Base-by-base conservation (phyloP, 2,797 vertebrate genomes). In the Sebastes cheni region DNA sequence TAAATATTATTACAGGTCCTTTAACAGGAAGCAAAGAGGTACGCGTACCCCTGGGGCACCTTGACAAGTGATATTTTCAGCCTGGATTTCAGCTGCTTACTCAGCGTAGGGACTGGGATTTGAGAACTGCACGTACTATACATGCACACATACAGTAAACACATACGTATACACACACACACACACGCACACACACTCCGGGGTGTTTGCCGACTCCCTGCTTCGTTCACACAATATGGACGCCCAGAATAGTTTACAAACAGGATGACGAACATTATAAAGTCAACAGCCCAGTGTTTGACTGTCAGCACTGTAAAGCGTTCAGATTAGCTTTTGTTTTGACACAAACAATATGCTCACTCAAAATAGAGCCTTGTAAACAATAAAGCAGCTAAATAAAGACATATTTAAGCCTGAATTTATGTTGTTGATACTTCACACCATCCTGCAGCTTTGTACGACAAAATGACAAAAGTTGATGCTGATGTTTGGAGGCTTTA, bases 1-100 rank as follows among this genome's bases (percentile, higher is more conserved):
- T 93, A 95, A 95, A 95, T 91, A 94, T 93, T 94, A 89, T 91
- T 75, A 62, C 77, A 90, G 75, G 75, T 86, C 76, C 79, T 92
- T 90, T 82, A 89, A 89, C 87, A 85, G 83, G 55, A 88, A 68
- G 72, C 83, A 75, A 90, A 93, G 88, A 90, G 71, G 62, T 82
- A 60, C n/a, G 14, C 0, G 27, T 12, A 73, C 75, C 88, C 83
- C 77, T 70, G 79, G 83, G 90, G 76, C 68, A 84, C 79, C 64
- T 75, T 90, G 89, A 89, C 85, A 82, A 77, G 79, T 76, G 70
- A 90, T 90, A 90, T 90, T 83, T 89, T 88, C 80, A 84, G 83
- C 62, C 23, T 52, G 71, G 79, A 80, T 81, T 90, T 89, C 65
- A 77, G 72, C 68, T 83, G 78, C 79, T 82, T 84, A 42, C 69